phyloP scores from a whole-genome alignment of 2,888 invertebrate genomes.

The Hemistola chrysoprasaria region DNA sequence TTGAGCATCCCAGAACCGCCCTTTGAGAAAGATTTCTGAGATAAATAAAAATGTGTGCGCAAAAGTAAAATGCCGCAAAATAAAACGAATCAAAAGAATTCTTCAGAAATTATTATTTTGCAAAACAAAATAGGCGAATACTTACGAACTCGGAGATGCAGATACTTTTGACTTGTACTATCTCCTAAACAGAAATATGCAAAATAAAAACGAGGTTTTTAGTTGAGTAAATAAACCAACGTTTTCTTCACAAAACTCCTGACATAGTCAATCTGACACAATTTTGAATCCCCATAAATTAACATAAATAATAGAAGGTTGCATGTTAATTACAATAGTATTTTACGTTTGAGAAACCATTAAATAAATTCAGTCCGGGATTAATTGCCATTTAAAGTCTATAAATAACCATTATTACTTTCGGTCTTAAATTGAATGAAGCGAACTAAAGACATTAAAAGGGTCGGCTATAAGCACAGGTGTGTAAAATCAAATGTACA shows the following conservation, averaged over 20 bases:
- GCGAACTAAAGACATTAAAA: conserved; percentile 67
- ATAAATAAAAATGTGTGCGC: conserved; percentile 63
- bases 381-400: conserved; percentile 21
- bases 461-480: conserved; percentile 62
- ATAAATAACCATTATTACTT: conserved; percentile 37
- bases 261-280: too few relatives aligned
- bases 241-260: conserved; percentile 18
- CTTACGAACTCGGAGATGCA: conserved; percentile 5
- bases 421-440: conserved; percentile 49
- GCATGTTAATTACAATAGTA: conserved; percentile 17
- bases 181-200: too few relatives aligned
- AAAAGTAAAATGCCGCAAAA: conserved; percentile 55
- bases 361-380: conserved; percentile 15
- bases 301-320: too few relatives aligned
- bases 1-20: conserved; percentile 60
- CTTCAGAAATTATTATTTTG: conserved; percentile 49
- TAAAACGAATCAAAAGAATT: conserved; percentile 60
- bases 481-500: conserved; percentile 69
- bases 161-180: conserved; percentile 3
- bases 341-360: conserved; percentile 19
- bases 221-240: too few relatives aligned
- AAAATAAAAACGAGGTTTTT: too few relatives aligned
- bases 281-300: too few relatives aligned
- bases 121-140: conserved; percentile 24
- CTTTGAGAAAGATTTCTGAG: conserved; percentile 66